Conservation (phyloP, 2,888 invertebrate species). For the Eupeodes luniger region DNA sequence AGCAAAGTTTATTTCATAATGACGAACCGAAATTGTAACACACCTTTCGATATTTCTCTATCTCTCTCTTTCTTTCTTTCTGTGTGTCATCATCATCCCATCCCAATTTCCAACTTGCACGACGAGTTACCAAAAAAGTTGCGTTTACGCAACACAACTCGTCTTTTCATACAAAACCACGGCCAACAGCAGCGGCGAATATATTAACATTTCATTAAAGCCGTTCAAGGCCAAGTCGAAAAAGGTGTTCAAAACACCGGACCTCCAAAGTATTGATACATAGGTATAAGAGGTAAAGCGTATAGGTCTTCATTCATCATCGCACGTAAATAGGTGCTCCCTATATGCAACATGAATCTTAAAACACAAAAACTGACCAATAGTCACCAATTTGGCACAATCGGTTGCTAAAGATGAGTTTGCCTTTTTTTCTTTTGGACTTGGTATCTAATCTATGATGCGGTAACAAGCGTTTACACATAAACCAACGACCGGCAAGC, state of each 20-base stretch:
- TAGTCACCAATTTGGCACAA: conserved; percentile 71
- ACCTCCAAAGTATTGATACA: conserved; percentile 1
- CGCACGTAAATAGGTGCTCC: conserved; percentile 75
- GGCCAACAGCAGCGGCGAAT: conserved; percentile 58
- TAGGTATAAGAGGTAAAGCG: no score
- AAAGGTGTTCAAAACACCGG: conserved; percentile 68
- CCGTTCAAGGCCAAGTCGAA: conserved; percentile 75
- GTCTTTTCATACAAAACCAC: background rate
- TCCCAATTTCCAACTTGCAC: conserved; percentile 61
- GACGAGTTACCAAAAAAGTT: conserved; percentile 67
- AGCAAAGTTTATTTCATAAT: conserved; percentile 46
- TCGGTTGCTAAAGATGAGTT: conserved; percentile 74
- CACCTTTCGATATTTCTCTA: conserved; percentile 43
- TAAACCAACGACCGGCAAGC: conserved; percentile 13
- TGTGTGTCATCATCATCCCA: conserved; percentile 37
- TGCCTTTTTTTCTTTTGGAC: conserved; percentile 26
- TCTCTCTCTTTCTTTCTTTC: conserved; percentile 18
- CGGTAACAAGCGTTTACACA: conserved; percentile 68
- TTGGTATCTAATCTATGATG: conserved; percentile 35
- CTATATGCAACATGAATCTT: conserved; percentile 75
- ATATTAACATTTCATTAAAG: conserved; percentile 73
- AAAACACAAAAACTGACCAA: conserved; percentile 37
- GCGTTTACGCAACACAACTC: conserved; percentile 69
- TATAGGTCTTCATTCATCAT: conserved; percentile 53
- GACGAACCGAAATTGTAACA: conserved; percentile 50